A percentile compares a stretch with the other conserved stretches of the same genome.
Conservation (phyloP, 2,113 vertebrate genomes). For the rat (Rattus norvegicus) region DNA sequence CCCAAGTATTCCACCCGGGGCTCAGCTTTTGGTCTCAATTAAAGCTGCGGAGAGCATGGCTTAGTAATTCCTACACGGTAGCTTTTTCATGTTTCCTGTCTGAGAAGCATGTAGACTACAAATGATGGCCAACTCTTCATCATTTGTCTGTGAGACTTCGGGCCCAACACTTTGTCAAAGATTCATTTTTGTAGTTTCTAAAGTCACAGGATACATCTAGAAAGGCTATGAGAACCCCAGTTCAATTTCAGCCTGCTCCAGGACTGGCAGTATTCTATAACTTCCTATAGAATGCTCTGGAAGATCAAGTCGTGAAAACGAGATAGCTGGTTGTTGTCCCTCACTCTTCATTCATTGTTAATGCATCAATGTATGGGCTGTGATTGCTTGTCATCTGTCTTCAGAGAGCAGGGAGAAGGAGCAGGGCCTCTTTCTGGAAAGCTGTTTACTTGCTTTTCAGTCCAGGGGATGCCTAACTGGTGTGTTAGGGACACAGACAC, state of each 20-base stretch:
- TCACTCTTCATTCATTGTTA: background rate
- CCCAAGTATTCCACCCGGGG: constrained; percentile 71
- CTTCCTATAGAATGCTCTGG: background rate
- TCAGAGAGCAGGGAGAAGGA: background rate
- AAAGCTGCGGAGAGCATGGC: constrained; percentile 66
- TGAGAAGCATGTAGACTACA: background rate
- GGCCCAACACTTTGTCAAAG: background rate
- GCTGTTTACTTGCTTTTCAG: background rate
- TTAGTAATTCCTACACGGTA: constrained; percentile 30
- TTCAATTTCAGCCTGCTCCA: background rate
- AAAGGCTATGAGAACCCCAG: background rate
- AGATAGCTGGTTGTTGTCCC: background rate
- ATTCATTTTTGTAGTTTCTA: background rate
- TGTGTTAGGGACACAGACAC: background rate
- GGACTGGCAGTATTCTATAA: background rate
- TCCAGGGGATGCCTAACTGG: background rate
- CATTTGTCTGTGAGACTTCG: background rate
- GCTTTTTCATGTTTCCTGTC: background rate
- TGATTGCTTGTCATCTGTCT: background rate
- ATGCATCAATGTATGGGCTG: background rate
- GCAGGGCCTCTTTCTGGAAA: background rate
- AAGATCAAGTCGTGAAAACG: background rate
- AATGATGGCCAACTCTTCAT: background rate
- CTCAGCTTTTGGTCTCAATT: constrained; percentile 71
- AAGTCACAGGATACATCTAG: background rate